Evolutionary conservation across 2,113 vertebrate species (phyloP).

Genomic region (Uropsilus gracilis): DNA sequence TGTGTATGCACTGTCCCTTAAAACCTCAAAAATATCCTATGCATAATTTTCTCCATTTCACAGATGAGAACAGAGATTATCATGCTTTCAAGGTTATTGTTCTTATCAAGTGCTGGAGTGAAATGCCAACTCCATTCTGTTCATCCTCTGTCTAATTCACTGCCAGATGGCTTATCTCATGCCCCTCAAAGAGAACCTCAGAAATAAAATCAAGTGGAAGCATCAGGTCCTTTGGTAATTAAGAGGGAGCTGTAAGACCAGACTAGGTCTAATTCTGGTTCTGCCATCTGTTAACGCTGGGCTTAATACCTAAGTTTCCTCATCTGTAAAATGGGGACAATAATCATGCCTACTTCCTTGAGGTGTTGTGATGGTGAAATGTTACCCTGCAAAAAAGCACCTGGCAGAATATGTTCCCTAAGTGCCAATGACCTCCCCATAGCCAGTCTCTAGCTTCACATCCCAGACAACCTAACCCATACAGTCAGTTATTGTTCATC

Average conservation of each 20-base stretch:
- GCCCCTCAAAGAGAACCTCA: not conserved
- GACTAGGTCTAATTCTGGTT: not conserved
- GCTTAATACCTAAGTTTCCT: not conserved
- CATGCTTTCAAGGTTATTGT: not conserved
- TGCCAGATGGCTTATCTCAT: not conserved
- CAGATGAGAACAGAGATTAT: not conserved
- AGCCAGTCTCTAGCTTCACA: not conserved
- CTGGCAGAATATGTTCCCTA: not conserved
- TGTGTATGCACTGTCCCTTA: not conserved
- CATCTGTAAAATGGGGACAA: not conserved
- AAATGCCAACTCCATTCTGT: not conserved
- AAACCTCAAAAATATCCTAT: not conserved
- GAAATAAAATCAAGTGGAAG: not conserved
- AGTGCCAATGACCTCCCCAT: not conserved
- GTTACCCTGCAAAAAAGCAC: not conserved
- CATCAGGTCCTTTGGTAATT: not conserved
- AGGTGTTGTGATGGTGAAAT: not conserved
- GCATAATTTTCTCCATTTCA: not conserved
- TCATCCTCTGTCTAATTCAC: not conserved
- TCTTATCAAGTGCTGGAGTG: not conserved
- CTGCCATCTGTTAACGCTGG: not conserved
- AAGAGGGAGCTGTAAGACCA: not conserved
- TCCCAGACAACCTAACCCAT: not conserved
- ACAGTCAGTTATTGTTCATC: not conserved
- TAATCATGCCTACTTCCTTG: not conserved